Evolutionary conservation across 2,888 invertebrate species (phyloP), one percentile per base, ranked within the genome.

Genomic region (Acholoe squamosa): DNA sequence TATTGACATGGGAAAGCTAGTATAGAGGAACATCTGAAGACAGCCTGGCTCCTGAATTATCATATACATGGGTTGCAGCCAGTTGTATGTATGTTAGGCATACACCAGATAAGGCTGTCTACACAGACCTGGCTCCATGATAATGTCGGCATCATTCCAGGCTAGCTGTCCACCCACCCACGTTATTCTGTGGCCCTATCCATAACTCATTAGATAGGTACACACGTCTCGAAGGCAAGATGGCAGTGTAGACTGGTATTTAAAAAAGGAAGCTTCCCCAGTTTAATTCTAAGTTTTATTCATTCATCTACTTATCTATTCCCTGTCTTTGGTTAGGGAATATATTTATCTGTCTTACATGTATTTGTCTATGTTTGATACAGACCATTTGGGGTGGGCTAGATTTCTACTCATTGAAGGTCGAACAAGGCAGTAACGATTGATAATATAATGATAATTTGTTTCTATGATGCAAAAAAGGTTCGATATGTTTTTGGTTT

Each of bases 41-140:
- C 61, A 61, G 61, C 19, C n/a, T 61, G 61, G 61, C 14, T 7
- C n/a, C 76, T 5, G 28, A 19, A 80, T 80, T 80, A 80, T 80
- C 80, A 80, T 80, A 80, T 80, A 80, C 80, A 80, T 80, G 33
- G 80, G 80, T 34, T 80, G 16, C 80, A 14, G 80, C 80, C 1
- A 43, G 34, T 16, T 5, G 10, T 80, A 43, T 80, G 43, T 80
- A 80, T 80, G 80, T 43, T 80, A 19, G 80, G n/a, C n/a, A n/a
- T n/a, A 16, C 10, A 14, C 0, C 80, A 34, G 80, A 80, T 80
- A 80, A 80, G 80, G 43, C 80, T 28, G 5, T 25, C 7, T 28
- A n/a, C 80, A 34, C 34, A 80, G 12, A 7, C 19, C 3, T 43
- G 34, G 1, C 16, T 5, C 19, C 43, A 16, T 22, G 80, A 80